Evolutionary conservation across 2,888 invertebrate species (phyloP).

Genomic region (Chymomyza caudatula): DNA sequence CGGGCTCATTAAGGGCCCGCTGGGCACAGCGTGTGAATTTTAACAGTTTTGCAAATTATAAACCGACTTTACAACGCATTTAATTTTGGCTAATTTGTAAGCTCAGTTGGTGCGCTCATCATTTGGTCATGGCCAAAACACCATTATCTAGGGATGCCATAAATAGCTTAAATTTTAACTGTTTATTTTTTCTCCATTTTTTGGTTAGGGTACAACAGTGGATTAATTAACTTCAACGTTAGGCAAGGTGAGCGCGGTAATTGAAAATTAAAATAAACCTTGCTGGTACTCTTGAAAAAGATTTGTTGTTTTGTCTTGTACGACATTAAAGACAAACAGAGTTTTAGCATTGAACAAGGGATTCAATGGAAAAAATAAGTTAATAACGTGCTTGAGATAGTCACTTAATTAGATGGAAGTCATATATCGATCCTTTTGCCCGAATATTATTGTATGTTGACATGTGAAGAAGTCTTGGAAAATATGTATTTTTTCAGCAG

Average conservation of each 20-base stretch:
- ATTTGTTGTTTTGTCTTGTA: neutral
- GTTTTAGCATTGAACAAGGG: neutral
- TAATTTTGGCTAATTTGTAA: constrained; percentile 27
- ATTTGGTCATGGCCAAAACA: constrained; percentile 20
- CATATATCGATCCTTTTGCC: too few species aligned
- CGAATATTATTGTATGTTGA: too few species aligned
- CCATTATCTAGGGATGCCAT: constrained; percentile 17
- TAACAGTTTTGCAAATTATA: constrained; percentile 17
- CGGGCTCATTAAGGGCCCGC: constrained; percentile 15
- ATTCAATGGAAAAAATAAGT: neutral
- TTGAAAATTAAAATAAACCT: neutral
- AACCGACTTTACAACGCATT: constrained; percentile 23
- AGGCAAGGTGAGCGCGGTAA: neutral
- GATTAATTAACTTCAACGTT: neutral
- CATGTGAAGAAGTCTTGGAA: too few species aligned
- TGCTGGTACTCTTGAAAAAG: neutral
- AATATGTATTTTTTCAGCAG: too few species aligned
- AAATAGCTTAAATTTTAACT: constrained; percentile 1
- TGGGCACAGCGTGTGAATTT: constrained; percentile 29
- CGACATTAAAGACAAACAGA: neutral
- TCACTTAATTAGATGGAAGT: too few species aligned
- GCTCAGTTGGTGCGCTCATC: constrained; percentile 12
- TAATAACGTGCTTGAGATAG: too few species aligned
- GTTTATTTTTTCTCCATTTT: neutral
- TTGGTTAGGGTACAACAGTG: neutral